Evolutionary conservation across 2,888 invertebrate genomes (phyloP).

Genomic region (Drosophila subquinaria): DNA sequence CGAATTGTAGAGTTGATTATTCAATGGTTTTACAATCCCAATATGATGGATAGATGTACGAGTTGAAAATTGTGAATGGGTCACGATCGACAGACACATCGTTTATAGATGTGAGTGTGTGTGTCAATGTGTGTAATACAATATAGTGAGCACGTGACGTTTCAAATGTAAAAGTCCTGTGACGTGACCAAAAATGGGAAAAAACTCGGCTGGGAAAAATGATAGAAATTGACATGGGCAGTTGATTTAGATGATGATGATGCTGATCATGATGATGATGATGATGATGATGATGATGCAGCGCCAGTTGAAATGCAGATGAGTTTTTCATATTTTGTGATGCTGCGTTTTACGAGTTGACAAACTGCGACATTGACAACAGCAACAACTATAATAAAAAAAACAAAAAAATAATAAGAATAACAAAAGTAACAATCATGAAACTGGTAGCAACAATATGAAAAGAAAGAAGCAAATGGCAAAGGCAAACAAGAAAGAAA

Average conservation of each 20-base stretch:
- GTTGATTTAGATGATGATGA: slow-evolving; percentile 77
- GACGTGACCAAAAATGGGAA: slow-evolving; percentile 40
- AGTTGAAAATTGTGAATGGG: slow-evolving; percentile 21
- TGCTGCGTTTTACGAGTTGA: slow-evolving; percentile 73
- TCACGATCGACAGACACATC: slow-evolving; percentile 32
- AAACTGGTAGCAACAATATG: slow-evolving; percentile 16
- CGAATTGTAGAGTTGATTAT: slow-evolving; percentile 23
- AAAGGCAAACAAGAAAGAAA: slow-evolving; percentile 1
- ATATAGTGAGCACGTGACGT: slow-evolving; percentile 24
- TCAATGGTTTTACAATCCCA: slow-evolving; percentile 23
- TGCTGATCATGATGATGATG: slow-evolving; percentile 71
- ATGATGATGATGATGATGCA: slow-evolving; percentile 68
- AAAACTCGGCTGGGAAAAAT: not conserved
- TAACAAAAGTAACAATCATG: slow-evolving; percentile 9
- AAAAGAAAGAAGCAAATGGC: slow-evolving; percentile 5
- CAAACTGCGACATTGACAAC: slow-evolving; percentile 55
- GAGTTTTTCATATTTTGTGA: slow-evolving; percentile 60
- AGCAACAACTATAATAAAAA: slow-evolving; percentile 17
- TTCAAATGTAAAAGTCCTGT: slow-evolving; percentile 23
- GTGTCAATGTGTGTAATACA: slow-evolving; percentile 14
- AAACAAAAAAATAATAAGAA: not conserved
- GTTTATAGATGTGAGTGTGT: not conserved
- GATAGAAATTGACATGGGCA: slow-evolving; percentile 11
- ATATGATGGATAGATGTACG: slow-evolving; percentile 21
- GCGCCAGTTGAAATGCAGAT: slow-evolving; percentile 49